phyloP scores from a whole-genome alignment of 2,888 invertebrate genomes.

The Trissolcus japonicus region DNA sequence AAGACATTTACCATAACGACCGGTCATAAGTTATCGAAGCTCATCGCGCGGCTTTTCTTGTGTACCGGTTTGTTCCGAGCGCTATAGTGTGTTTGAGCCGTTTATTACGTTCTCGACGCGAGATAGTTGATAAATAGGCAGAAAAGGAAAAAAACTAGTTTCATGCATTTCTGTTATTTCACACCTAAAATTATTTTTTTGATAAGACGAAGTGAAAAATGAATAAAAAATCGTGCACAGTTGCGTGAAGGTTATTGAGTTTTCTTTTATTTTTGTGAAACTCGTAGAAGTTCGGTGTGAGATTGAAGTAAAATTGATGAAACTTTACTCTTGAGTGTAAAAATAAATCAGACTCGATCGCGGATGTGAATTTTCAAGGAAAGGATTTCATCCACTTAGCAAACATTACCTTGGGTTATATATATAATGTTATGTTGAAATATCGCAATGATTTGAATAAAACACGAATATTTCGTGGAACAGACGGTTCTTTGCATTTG shows the following conservation, averaged over 20 bases:
- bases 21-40: constrained; percentile 69
- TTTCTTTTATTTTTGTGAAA: no score
- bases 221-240: no score
- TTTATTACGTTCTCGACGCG: constrained; percentile 34
- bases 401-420: constrained; percentile 8
- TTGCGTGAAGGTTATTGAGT: no score
- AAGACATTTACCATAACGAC: constrained; percentile 73
- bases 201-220: no score
- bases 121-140: constrained; percentile 31
- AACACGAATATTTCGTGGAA: constrained; percentile 38
- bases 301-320: no score
- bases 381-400: neutral
- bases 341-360: neutral
- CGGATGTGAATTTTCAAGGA: neutral
- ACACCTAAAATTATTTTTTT: no score
- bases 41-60: constrained; percentile 59
- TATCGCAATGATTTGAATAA: constrained; percentile 53
- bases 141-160: neutral
- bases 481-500: constrained; percentile 52
- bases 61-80: constrained; percentile 38
- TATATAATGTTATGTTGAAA: constrained; percentile 42
- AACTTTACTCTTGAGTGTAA: no score
- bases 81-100: constrained; percentile 30
- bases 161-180: no score
- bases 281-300: no score